phyloP scores from a whole-genome alignment of 2,113 vertebrate species.

The Plecturocebus donacophilus region DNA sequence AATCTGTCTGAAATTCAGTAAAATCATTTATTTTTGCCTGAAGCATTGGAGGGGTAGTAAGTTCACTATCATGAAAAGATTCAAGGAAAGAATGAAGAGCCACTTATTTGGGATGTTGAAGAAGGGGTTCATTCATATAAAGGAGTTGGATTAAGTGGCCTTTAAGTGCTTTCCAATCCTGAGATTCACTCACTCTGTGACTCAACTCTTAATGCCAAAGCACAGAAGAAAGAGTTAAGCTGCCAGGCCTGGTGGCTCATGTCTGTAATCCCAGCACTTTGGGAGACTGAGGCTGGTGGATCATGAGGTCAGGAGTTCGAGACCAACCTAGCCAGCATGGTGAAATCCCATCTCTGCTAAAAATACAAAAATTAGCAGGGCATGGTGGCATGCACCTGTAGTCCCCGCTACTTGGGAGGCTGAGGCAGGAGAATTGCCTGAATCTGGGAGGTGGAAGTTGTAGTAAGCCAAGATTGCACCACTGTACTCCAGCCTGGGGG shows the following conservation, averaged over 20 bases:
- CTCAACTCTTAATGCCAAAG: neutral
- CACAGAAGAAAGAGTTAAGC: neutral
- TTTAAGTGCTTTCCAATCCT: neutral
- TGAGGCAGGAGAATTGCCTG: no score
- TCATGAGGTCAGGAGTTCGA: no score
- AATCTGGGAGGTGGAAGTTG: no score
- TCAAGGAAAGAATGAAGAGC: neutral
- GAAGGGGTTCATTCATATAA: neutral
- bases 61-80: neutral
- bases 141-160: neutral
- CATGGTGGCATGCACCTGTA: no score
- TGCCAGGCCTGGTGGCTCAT: neutral
- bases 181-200: neutral
- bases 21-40: slow-evolving; percentile 24
- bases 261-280: no score
- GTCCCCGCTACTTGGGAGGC: no score
- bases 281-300: no score
- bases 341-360: no score
- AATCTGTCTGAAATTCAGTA: neutral
- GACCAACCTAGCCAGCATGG: no score
- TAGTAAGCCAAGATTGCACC: no score
- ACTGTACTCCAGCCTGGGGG: no score
- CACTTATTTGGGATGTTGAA: neutral
- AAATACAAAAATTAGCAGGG: no score
- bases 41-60: neutral